Conservation (phyloP, 2,113 vertebrate genomes). For the Anser brachyrhynchus region DNA sequence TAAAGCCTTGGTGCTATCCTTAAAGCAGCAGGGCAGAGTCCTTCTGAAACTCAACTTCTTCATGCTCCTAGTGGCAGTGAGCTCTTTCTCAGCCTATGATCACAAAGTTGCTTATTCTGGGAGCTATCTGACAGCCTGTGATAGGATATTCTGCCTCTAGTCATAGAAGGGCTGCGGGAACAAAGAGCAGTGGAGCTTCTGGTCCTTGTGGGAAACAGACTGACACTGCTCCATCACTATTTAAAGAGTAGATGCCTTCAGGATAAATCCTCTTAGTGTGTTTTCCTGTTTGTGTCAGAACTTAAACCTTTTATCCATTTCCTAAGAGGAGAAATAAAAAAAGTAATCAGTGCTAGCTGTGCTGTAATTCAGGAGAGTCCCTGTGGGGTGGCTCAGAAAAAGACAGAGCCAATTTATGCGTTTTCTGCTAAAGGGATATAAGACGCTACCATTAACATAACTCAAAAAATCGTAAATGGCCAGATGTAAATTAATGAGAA, state of each 20-base stretch:
- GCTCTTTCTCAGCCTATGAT: constrained; percentile 13
- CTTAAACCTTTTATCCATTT: constrained; percentile 75
- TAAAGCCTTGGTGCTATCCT: constrained; percentile 13
- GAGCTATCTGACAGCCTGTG: background rate
- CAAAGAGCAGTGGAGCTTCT: constrained; percentile 61
- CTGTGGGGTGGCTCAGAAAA: background rate
- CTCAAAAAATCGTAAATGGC: background rate
- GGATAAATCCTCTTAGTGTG: constrained; percentile 70
- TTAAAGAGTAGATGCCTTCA: constrained; percentile 73
- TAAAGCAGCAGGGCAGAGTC: background rate
- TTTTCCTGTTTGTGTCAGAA: constrained; percentile 81
- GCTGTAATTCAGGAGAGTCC: constrained; percentile 19
- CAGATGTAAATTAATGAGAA: constrained; percentile 8
- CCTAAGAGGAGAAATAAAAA: constrained; percentile 71
- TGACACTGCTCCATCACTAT: constrained; percentile 62
- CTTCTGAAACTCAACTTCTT: constrained; percentile 15
- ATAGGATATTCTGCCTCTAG: constrained; percentile 42
- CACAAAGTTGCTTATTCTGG: background rate
- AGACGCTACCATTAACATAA: background rate
- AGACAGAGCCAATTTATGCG: background rate
- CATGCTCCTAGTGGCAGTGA: background rate
- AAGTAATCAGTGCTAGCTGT: constrained; percentile 41
- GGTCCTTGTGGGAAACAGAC: constrained; percentile 22
- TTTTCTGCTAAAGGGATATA: constrained; percentile 7
- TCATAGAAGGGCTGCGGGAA: background rate